Base-by-base conservation (phyloP, 2,888 invertebrate genomes). In the Eugnorisma glareosa region DNA sequence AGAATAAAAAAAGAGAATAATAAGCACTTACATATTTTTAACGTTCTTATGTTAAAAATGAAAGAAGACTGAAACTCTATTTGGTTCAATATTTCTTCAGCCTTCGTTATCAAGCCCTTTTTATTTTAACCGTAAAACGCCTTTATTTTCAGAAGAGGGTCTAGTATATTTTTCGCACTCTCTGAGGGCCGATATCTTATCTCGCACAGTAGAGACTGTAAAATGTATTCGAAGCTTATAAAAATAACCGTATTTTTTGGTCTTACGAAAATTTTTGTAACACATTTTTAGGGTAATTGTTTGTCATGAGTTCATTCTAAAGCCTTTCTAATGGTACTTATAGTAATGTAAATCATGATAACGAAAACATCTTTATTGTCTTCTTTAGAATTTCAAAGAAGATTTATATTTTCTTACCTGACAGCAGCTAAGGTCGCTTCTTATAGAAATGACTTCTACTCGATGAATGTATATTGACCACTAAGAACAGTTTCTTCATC, bases 121-220 rank as follows among this genome's bases (percentile, higher is more conserved):
- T 85, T 83, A 79, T 79, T 82, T 82, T 73, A 45, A 73, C 54
- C 67, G 63, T 83, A 76, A 84, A 85, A 78, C 28, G 75, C 73
- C 73, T 82, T 75, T 85, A 75, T 75, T 86, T 85, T 82, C 43
- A 57, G 77, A 75, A 70, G 75, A 83, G 64, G 73, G 75, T 78
- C 73, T 66, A 73, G 54, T 75, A 72, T 67, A 67, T 84, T 77
- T 70, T 85, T 79, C 72, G 67, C 85, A 59, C 75, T 82, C 82
- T 73, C 79, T 28, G 43, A 74, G 79, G 82, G 40, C 82, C 82
- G 85, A 82, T 87, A 82, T 74, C 79, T 82, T 86, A 86, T 86
- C 85, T 70, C 57, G 37, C 61, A 37, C 59, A 57, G 35, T 67
- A 28, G 70, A 75, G 63, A 67, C 68, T 77, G 77, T 66, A 59